A percentile compares a stretch with the other conserved stretches of the same genome.
These are phyloP conservation scores for Rhagoletis zephyria DNA, from an alignment of 1,140 invertebrate species.

Conservation along the genomic window DNA sequence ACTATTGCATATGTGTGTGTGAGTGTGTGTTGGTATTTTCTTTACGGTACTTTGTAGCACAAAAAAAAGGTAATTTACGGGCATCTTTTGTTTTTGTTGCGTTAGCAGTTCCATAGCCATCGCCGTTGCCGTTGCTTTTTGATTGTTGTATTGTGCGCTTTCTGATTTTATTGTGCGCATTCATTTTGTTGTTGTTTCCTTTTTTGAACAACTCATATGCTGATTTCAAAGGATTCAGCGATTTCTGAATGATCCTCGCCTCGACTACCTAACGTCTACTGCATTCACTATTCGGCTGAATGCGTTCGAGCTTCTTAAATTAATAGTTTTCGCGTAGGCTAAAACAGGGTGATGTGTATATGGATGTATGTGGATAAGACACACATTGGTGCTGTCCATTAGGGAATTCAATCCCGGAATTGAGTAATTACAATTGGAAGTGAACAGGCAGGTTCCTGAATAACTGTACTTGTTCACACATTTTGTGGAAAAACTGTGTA, in stretches of 20 bases:
- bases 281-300: conserved; percentile 13
- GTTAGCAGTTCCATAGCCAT: not conserved
- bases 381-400: too few species aligned
- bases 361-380: too few species aligned
- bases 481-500: too few species aligned
- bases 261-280: not conserved
- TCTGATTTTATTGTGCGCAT: not conserved
- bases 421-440: too few species aligned
- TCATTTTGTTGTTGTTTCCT: conserved; percentile 1
- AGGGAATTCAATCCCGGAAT: too few species aligned
- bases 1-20: not conserved
- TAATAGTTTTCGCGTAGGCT: conserved; percentile 37
- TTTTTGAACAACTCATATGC: not conserved
- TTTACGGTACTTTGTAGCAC: conserved; percentile 7
- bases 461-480: too few species aligned
- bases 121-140: conserved; percentile 20
- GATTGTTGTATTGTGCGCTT: conserved; percentile 22
- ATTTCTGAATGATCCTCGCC: not conserved
- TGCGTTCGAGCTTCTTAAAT: conserved; percentile 49
- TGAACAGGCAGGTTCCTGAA: too few species aligned
- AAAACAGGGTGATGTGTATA: not conserved
- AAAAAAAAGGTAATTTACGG: conserved; percentile 45
- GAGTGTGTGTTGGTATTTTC: not conserved
- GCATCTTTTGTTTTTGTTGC: conserved; percentile 13
- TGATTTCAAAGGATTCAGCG: conserved; percentile 48